Evolutionary conservation across 2,888 invertebrate species (phyloP).

Genomic region (Lypha dubia): DNA sequence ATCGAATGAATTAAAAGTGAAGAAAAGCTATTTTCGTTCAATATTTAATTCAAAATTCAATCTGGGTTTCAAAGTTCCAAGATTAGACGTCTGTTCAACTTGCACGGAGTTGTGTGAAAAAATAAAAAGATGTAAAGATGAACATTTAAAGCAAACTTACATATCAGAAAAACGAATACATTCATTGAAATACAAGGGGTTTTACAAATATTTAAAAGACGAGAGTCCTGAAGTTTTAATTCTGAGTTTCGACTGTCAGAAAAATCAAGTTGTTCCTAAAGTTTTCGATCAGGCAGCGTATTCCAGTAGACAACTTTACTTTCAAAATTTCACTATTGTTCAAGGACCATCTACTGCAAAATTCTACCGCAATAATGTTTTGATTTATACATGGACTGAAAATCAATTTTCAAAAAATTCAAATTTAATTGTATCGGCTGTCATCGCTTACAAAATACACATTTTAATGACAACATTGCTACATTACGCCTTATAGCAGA

Average conservation of each 20-base stretch:
- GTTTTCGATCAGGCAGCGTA: no score
- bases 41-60: slow-evolving; percentile 27
- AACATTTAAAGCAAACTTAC: slow-evolving; percentile 22
- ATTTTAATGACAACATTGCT: slow-evolving; percentile 17
- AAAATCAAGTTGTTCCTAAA: no score
- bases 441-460: slow-evolving; percentile 12
- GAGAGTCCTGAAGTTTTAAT: no score
- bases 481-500: slow-evolving; percentile 25
- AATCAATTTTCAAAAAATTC: slow-evolving; percentile 25
- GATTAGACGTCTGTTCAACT: slow-evolving; percentile 15
- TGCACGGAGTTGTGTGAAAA: slow-evolving; percentile 17
- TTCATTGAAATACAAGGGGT: slow-evolving; percentile 21
- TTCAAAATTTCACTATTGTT: no score
- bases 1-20: slow-evolving; percentile 27
- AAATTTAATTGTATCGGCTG: slow-evolving; percentile 28
- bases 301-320: no score
- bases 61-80: slow-evolving; percentile 23
- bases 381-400: slow-evolving; percentile 23
- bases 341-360: slow-evolving; percentile 20
- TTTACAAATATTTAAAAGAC: neutral
- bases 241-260: no score
- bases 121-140: slow-evolving; percentile 20
- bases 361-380: slow-evolving; percentile 19
- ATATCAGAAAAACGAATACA: slow-evolving; percentile 27
- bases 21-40: slow-evolving; percentile 21